Evolutionary conservation across 2,888 invertebrate genomes (phyloP).

Genomic region (Amiota minor): DNA sequence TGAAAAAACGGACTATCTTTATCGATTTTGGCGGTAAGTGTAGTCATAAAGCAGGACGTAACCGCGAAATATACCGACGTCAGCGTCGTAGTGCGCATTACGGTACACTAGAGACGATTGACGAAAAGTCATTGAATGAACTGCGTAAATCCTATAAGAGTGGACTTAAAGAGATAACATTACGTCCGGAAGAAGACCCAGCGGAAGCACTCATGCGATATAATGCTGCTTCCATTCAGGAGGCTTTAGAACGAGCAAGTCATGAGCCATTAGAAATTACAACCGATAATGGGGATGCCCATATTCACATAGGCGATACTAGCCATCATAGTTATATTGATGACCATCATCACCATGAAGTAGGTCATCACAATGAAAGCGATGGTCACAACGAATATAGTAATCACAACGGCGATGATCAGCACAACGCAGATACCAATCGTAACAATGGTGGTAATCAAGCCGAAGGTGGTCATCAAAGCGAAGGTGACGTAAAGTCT

Average conservation of each 20-base stretch:
- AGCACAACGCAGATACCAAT: background rate
- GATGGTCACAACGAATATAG: conserved; percentile 19
- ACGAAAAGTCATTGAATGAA: conserved; percentile 59
- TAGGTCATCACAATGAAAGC: background rate
- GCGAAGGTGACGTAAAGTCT: too few species aligned
- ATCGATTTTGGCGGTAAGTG: background rate
- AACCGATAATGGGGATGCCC: conserved; percentile 36
- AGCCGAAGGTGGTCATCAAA: too few species aligned
- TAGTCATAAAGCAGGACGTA: background rate
- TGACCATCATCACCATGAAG: too few species aligned
- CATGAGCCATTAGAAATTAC: conserved; percentile 62
- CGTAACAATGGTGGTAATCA: too few species aligned
- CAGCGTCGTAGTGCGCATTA: conserved; percentile 53
- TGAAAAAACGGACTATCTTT: background rate
- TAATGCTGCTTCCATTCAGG: conserved; percentile 67
- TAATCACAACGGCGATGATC: conserved; percentile 6
- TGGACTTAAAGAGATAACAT: conserved; percentile 68
- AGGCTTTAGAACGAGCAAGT: conserved; percentile 63
- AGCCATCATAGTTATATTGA: too few species aligned
- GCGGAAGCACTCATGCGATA: conserved; percentile 68
- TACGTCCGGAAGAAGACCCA: conserved; percentile 69
- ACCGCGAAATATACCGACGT: conserved; percentile 7
- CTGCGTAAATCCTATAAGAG: conserved; percentile 66
- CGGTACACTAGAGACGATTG: conserved; percentile 67
- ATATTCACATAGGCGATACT: conserved; percentile 34